Conservation (phyloP, 2,888 invertebrate genomes). For the Apamea epomidion region DNA sequence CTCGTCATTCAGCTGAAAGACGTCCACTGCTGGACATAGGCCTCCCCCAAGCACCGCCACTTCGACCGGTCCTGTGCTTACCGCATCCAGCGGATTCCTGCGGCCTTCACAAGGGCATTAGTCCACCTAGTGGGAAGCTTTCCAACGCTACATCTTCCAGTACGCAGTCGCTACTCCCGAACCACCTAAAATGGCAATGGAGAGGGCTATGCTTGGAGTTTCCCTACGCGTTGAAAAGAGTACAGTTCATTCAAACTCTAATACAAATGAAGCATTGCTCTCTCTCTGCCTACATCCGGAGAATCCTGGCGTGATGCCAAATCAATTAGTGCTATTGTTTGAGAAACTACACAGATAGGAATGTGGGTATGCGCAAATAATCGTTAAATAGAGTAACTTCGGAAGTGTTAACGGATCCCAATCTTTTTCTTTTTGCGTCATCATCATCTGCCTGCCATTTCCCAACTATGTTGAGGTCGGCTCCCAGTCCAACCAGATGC, state of each 20-base stretch:
- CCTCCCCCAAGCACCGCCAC: background rate
- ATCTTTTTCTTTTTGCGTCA: background rate
- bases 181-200: background rate
- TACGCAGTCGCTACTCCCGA: background rate
- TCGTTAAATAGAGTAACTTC: slow-evolving; percentile 9
- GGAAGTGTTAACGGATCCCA: background rate
- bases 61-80: background rate
- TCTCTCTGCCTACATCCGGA: slow-evolving; percentile 27
- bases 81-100: background rate
- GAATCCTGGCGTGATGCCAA: slow-evolving; percentile 39
- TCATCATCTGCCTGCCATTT: too few relatives aligned
- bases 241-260: slow-evolving; percentile 17
- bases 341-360: slow-evolving; percentile 24
- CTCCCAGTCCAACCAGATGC: background rate
- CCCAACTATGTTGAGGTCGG: too few relatives aligned
- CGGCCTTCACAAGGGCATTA: background rate
- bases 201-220: too few relatives aligned
- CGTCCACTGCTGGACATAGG: background rate
- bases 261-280: slow-evolving; percentile 4
- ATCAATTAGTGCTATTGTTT: slow-evolving; percentile 53
- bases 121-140: background rate
- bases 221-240: background rate
- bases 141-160: background rate
- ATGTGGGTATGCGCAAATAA: slow-evolving; percentile 22
- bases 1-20: background rate